Base-by-base conservation (phyloP, 2,113 vertebrate species). In the Verasper variegatus region DNA sequence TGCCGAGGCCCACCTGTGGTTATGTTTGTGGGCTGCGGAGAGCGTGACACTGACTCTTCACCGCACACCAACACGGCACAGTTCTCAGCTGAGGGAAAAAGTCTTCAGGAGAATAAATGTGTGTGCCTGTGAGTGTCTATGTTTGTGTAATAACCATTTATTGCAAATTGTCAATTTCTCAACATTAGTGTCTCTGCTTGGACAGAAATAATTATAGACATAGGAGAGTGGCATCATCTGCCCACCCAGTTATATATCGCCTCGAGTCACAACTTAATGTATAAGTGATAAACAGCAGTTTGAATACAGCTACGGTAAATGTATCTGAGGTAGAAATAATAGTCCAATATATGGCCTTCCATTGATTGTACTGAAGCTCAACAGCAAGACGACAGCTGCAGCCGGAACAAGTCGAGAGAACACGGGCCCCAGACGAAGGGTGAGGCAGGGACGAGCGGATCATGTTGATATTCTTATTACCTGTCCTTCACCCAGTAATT, bases 401-500 rank as follows among this genome's bases (percentile, higher is more conserved):
- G 13, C 24, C 23, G 61, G 47, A 24, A 56, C 40, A 68, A n/a
- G 7, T 12, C 11, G 42, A 68, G 14, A 26, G 26, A 72, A 72
- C 51, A 40, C 27, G 35, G 42, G 57, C 45, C 3, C 23, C 10
- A 72, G 63, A 71, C n/a, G 23, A 27, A 76, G 55, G 65, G 17
- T 37, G n/a, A 21, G 31, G 57, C 37, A 24, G n/a, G 40, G 42
- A 14, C 54, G 40, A 35, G 42, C 42, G 49, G 51, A 68, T 84
- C 57, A 59, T 26, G 52, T 23, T 59, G 21, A 69, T 61, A 51
- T 61, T 8, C 24, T 21, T 52, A 74, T 74, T 35, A 77, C 14
- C 18, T 26, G 61, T 59, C 63, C n/a, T 60, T 80, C 55, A 49
- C n/a, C 23, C 5, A 21, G 27, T 68, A 62, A 76, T 76, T 45